Percentiles rank a stretch among this genome's conserved stretches.
These are phyloP conservation scores for Paralvinella palmiformis DNA, from an alignment of 1,140 invertebrate species.

Conservation along the genomic window DNA sequence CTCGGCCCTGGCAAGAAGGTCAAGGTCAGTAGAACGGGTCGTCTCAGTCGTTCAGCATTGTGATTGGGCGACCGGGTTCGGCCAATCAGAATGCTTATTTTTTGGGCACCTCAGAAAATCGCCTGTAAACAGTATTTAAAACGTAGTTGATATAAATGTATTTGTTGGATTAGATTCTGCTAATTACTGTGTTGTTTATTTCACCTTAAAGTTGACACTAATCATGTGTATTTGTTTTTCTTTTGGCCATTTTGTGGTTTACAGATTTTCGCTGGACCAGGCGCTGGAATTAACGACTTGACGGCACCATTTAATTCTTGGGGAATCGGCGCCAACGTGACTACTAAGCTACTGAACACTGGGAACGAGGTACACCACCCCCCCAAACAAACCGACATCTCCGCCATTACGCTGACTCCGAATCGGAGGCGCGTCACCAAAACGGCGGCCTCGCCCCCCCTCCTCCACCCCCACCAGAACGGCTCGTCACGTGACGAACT, in stretches of 20 bases:
- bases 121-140: neutral
- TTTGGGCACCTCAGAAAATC: neutral
- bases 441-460: no score
- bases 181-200: neutral
- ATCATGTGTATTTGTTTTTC: neutral
- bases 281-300: constrained; percentile 13
- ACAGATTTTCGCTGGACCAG: neutral
- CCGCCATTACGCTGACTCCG: no score
- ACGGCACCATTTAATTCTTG: constrained; percentile 25
- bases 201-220: neutral
- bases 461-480: no score
- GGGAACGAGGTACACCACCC: constrained; percentile 44
- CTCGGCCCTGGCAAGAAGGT: constrained; percentile 9
- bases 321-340: constrained; percentile 46
- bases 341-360: constrained; percentile 44
- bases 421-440: no score
- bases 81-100: neutral
- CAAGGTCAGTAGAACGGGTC: constrained; percentile 10
- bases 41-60: neutral
- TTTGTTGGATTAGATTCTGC: neutral
- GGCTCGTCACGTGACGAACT: no score
- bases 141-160: neutral
- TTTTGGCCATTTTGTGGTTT: neutral
- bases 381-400: no score
- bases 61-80: neutral